Evolutionary conservation across 2,888 invertebrate genomes (phyloP).

Genomic region (Drosophila meridiana): DNA sequence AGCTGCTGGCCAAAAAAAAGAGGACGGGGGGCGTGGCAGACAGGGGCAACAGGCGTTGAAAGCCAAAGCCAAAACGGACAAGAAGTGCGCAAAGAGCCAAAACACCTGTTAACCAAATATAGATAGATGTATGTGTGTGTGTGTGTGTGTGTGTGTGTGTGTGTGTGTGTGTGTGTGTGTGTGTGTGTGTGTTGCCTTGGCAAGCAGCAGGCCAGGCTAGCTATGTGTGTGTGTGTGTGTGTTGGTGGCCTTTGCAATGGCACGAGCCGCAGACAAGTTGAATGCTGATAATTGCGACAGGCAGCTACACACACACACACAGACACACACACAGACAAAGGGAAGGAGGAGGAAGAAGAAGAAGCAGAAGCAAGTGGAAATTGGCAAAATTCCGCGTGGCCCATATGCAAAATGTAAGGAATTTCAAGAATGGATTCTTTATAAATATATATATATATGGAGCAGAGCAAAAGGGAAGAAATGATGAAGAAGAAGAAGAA

Average conservation of each 20-base stretch:
- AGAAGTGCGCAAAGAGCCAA: constrained; percentile 66
- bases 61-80: constrained; percentile 22
- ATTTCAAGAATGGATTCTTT: constrained; percentile 42
- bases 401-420: constrained; percentile 50
- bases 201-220: constrained; percentile 18
- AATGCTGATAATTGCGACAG: constrained; percentile 27
- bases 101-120: constrained; percentile 69
- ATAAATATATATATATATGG: constrained; percentile 15
- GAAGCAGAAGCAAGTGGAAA: constrained; percentile 30
- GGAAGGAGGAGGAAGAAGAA: not conserved
- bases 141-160: constrained; percentile 10
- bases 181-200: constrained; percentile 15
- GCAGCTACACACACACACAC: not conserved
- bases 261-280: constrained; percentile 45
- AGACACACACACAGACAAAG: not conserved
- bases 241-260: constrained; percentile 35
- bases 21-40: not conserved
- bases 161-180: constrained; percentile 10
- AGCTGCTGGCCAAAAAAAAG: constrained; percentile 43
- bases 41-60: constrained; percentile 20
- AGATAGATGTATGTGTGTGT: constrained; percentile 5
- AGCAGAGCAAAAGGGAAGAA: not conserved
- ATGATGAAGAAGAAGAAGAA: not conserved
- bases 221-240: constrained; percentile 20
- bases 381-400: constrained; percentile 53